Conservation (phyloP, 2,888 invertebrate species). For the Meteorus cinctellus region DNA sequence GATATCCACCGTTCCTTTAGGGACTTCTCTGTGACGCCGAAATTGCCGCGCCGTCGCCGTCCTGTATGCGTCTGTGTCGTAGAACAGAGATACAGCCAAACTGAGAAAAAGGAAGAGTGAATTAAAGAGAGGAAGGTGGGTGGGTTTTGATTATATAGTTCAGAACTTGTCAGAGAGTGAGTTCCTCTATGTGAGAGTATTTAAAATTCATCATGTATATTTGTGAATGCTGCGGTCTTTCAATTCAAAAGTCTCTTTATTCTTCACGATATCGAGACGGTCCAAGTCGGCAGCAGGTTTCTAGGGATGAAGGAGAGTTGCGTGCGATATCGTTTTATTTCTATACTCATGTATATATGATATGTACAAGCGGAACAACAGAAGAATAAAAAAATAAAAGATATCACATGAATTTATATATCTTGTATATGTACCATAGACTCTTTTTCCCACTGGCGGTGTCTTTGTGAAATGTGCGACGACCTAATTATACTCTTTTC, state of each 20-base stretch:
- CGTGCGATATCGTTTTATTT: slow-evolving; percentile 13
- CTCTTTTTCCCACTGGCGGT: slow-evolving; percentile 12
- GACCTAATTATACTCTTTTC: slow-evolving; percentile 23
- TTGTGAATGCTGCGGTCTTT: slow-evolving; percentile 13
- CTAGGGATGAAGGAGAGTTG: slow-evolving; percentile 17
- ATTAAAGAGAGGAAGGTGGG: neutral
- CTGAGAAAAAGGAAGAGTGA: slow-evolving; percentile 31
- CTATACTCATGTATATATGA: neutral
- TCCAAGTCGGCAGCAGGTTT: slow-evolving; percentile 22
- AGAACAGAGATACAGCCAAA: slow-evolving; percentile 23
- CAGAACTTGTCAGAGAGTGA: slow-evolving; percentile 21
- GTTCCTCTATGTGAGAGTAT: slow-evolving; percentile 47
- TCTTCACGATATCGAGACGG: slow-evolving; percentile 25
- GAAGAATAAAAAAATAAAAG: neutral
- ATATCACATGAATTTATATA: neutral
- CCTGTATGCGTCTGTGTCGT: slow-evolving; percentile 17
- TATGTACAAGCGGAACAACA: neutral
- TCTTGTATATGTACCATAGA: slow-evolving; percentile 1
- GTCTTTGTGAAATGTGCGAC: slow-evolving; percentile 28
- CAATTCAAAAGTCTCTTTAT: slow-evolving; percentile 27
- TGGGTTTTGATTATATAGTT: slow-evolving; percentile 46
- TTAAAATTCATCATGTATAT: slow-evolving; percentile 35
- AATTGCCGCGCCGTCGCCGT: slow-evolving; percentile 39
- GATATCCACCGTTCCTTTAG: slow-evolving; percentile 71
- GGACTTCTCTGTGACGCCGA: slow-evolving; percentile 55